Base-by-base conservation (phyloP, 2,113 vertebrate genomes). In the Pampusana beccarii region DNA sequence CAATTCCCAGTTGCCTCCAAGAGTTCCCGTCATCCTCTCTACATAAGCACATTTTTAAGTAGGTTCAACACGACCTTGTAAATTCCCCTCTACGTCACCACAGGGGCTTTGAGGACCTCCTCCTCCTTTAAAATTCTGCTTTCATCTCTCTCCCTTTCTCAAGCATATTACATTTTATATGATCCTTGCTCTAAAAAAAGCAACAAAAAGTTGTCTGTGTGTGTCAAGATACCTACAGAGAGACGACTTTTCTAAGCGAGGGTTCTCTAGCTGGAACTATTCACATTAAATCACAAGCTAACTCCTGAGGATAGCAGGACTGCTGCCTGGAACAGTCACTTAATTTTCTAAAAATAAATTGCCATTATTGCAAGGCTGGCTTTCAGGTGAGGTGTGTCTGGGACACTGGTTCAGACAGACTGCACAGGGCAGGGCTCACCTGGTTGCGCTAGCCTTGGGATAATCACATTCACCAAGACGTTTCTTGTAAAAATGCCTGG, bases 1-100 rank as follows among this genome's bases (percentile, higher is more conserved):
- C 92, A 95, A 61, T 86, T 92, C 95, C 83, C 95, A 67, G 72
- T 38, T 86, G 95, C 64, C 5, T 94, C 64, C 44, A 62, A 93
- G 72, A 93, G 48, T 56, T 96, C 69, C 88, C 31, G 2, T 86
- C 82, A 92, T 86, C 38, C 38, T 83, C n/a, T 83, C 82, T 51
- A 90, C 38, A 70, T 88, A 93, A 94, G 93, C 86, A 95, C 56
- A 84, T 96, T 96, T 90, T 90, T 36, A 96, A 90, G 85, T 24
- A 83, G 54, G 34, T 72, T 89, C 82, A 92, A 54, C 46, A 38
- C 18, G 81, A 94, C 93, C 87, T 94, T 96, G 92, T 80, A 87
- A 95, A 95, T 94, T 90, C 50, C 85, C 38, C 33, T 1, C 58
- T 85, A 88, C 31, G 29, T 94, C 90, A 94, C 80, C 64, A 83